A percentile compares a stretch with the other conserved stretches of the same genome.
phyloP scores from a whole-genome alignment of 2,797 vertebrate genomes.

The Epinephelus malabaricus region DNA sequence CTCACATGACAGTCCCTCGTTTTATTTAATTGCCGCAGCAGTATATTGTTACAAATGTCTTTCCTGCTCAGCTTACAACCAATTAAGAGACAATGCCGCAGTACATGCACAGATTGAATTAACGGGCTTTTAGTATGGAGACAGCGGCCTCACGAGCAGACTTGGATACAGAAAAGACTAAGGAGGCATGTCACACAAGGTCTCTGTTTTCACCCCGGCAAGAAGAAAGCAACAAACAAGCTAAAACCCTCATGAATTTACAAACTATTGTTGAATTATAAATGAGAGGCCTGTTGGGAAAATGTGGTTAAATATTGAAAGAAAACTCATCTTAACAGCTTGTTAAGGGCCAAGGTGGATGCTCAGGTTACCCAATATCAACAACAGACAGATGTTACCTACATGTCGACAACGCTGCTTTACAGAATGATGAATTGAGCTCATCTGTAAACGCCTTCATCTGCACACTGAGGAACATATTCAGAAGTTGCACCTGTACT shows the following conservation, averaged over 20 bases:
- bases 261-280: constrained; percentile 36
- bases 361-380: background rate
- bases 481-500: background rate
- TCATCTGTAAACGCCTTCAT: background rate
- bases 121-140: constrained; percentile 58
- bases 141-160: constrained; percentile 10
- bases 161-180: constrained; percentile 25
- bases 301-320: constrained; percentile 32
- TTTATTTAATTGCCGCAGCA: constrained; percentile 23
- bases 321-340: background rate
- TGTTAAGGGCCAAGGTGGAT: constrained; percentile 11
- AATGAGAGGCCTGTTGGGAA: constrained; percentile 33
- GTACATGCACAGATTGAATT: constrained; percentile 49
- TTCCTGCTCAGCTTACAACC: constrained; percentile 45
- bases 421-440: background rate
- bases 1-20: background rate
- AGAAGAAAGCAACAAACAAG: constrained; percentile 25
- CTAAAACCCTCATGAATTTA: constrained; percentile 23
- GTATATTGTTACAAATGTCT: constrained; percentile 46
- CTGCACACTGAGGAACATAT: background rate
- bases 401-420: background rate
- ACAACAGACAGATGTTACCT: background rate
- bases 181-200: constrained; percentile 23
- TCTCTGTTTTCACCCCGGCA: constrained; percentile 30
- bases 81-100: constrained; percentile 34